A percentile compares a stretch with the other conserved stretches of the same genome.
phyloP scores from a whole-genome alignment of 2,888 invertebrate genomes.

The Andrena bucephala region DNA sequence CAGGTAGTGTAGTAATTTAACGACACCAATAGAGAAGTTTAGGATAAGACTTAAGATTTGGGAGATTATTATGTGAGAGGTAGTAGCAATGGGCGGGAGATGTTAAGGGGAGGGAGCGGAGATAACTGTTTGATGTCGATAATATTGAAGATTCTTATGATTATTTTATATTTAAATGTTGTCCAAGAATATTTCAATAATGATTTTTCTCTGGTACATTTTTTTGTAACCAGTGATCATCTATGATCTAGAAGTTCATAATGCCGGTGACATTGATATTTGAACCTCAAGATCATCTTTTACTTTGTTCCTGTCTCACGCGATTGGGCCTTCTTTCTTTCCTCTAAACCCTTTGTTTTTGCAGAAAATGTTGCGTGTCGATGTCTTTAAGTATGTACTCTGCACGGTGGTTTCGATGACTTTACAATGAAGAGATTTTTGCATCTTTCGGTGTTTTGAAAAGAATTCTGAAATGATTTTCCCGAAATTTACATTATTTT shows the following conservation, averaged over 20 bases:
- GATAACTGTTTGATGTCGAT: slow-evolving; percentile 11
- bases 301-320: too few relatives aligned
- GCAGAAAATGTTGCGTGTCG: background rate
- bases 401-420: background rate
- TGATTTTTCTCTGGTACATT: slow-evolving; percentile 46
- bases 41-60: slow-evolving; percentile 38
- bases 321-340: background rate
- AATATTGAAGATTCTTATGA: slow-evolving; percentile 29
- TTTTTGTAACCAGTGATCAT: slow-evolving; percentile 2
- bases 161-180: slow-evolving; percentile 60
- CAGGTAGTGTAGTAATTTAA: slow-evolving; percentile 55
- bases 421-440: background rate
- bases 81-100: background rate
- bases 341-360: background rate
- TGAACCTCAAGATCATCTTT: background rate
- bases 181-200: slow-evolving; percentile 37
- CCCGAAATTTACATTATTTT: background rate
- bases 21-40: slow-evolving; percentile 39
- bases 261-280: background rate
- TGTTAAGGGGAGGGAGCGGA: background rate
- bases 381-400: background rate
- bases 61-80: background rate
- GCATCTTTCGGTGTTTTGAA: background rate
- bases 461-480: background rate
- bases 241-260: background rate